Evolutionary conservation across 2,113 vertebrate genomes (phyloP), one percentile per base, ranked within the genome.

Genomic region (Prunella fulvescens): DNA sequence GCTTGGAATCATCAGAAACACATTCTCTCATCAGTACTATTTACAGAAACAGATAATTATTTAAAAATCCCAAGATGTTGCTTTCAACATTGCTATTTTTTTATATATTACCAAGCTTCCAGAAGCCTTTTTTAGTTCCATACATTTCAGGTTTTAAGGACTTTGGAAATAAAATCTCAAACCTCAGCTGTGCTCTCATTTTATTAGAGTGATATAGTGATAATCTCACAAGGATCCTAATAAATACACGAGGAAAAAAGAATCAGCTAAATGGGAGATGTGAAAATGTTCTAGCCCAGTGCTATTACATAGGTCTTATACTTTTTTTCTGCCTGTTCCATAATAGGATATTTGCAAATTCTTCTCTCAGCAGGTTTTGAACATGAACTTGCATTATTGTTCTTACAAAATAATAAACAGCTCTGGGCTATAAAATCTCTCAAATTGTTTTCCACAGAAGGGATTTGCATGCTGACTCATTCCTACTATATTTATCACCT

Each of bases 401-500:
- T 97, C 97, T 97, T 97, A 94, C 94, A 97, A 98, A 98, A 98
- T 98, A 98, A 98, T 98, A 98, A 98, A 97, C 97, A 97, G 93
- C 97, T 97, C 96, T 97, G 93, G 93, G 96, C 97, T 97, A 98
- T 98, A 98, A 98, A 98, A 97, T 92, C 96, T 94, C 96, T 94
- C 84, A 97, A 94, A 98, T 97, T 97, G 96, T 98, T 98, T 97
- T 97, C 96, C 94, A 90, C 93, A 94, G 97, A 97, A 97, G 96
- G 97, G 95, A 98, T 98, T 98, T 98, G 97, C 98, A 98, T 97
- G 98, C 98, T 98, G 98, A 98, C 98, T 98, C 98, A 98, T 96
- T 98, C 96, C 95, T 97, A 53, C 87, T 94, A 71, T 98, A 98
- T 98, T 98, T 98, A 98, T 98, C 98, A 98, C 97, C 96, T 86